These are phyloP conservation scores for Trachymyrmex septentrionalis DNA, from an alignment of 1,140 invertebrate species.

Conservation along the genomic window DNA sequence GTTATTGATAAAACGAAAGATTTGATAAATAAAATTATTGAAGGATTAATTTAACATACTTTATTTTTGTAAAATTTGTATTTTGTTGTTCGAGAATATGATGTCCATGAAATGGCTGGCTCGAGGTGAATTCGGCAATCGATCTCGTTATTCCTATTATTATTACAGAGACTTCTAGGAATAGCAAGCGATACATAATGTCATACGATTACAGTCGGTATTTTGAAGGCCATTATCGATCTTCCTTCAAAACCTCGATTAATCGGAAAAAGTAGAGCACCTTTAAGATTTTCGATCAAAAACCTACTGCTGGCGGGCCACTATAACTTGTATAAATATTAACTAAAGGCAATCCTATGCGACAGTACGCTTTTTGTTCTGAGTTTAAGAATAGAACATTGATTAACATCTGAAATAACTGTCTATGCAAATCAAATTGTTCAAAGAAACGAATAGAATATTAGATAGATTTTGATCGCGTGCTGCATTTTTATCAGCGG, in stretches of 20 bases:
- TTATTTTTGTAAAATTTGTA: background rate
- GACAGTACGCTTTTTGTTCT: background rate
- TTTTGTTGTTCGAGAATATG: background rate
- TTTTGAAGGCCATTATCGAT: constrained; percentile 50
- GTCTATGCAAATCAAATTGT: constrained; percentile 11
- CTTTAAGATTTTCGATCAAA: constrained; percentile 6
- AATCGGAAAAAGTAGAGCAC: background rate
- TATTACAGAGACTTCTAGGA: constrained; percentile 2
- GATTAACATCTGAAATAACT: constrained; percentile 43
- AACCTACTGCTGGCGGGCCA: background rate
- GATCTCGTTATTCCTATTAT: constrained; percentile 28
- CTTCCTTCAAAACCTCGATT: background rate
- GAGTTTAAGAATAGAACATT: background rate
- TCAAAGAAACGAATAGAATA: constrained; percentile 16
- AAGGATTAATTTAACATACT: background rate
- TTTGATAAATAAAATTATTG: background rate
- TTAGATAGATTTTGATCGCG: constrained; percentile 38
- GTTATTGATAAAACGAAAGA: background rate
- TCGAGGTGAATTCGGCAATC: constrained; percentile 9
- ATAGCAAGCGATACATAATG: constrained; percentile 51
- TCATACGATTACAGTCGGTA: background rate
- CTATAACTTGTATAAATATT: constrained; percentile 16
- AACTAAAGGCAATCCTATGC: background rate
- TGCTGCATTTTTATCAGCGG: constrained; percentile 19
- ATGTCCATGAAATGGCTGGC: background rate